Evolutionary conservation across 1,140 invertebrate genomes (phyloP), one percentile per base, ranked within the genome.

Genomic region (Anoplolepis gracilipes): DNA sequence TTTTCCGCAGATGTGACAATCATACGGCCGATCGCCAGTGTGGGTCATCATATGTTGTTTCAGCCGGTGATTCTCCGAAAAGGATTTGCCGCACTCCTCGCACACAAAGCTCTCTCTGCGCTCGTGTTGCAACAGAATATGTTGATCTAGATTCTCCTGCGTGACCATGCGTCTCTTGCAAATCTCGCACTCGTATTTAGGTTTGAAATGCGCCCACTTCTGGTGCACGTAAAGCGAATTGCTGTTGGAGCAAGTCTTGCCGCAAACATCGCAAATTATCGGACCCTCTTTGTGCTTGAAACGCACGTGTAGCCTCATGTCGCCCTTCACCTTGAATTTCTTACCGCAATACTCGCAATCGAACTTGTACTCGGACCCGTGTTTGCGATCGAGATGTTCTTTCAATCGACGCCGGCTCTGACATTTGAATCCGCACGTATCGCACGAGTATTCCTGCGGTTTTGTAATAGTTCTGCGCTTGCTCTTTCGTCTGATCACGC

Each of bases 1-100:
- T 82, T 97, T 97, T 0, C 96, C 95, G 91, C 98, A 98, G 0
- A 97, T 95, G 33, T 96, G 96, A 92, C 98, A 99, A 72, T 96
- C 95, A 91, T 97, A 98, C 0, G 97, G 97, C 73, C 96, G 96
- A 81, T 97, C 97, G 0, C 97, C 96, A 0, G 96, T 96, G 86
- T 98, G 97, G 1, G 96, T 96, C 88, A 97, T 96, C 84, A 96
- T 94, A 70, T 97, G 96, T 85, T 96, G 96, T 49, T 94, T 95
- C 8, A 96, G 76, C 6, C 92, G 90, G 25, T 91, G 91, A 13
- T 92, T 92, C 39, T 93, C 92, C 0, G 91, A 84, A 92, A 96
- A 98, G 0, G 96, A 96, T 90, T 98, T 98, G 1, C 96, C 96
- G 90, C 98, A 98, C 5, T 97, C 94, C 79, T 97, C 97, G 91